A percentile compares a stretch with the other conserved stretches of the same genome.
These are phyloP conservation scores for Camelus bactrianus DNA, from an alignment of 2,113 vertebrate species.

Conservation along the genomic window DNA sequence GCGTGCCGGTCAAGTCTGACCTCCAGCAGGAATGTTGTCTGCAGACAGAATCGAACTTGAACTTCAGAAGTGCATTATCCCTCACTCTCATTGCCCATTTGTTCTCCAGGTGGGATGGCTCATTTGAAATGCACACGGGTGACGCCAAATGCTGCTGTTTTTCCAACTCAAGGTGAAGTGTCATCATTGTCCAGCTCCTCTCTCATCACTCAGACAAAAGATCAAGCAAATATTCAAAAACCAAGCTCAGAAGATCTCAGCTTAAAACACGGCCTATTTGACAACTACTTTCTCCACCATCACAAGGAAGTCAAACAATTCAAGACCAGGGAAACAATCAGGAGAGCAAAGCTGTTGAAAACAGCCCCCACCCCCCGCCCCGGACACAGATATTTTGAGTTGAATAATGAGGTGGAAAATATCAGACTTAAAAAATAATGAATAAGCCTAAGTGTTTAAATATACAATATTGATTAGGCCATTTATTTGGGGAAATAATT, in stretches of 20 bases:
- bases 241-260: constrained; percentile 67
- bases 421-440: constrained; percentile 29
- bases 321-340: constrained; percentile 47
- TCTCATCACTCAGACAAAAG: constrained; percentile 81
- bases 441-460: constrained; percentile 26
- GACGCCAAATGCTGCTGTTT: background rate
- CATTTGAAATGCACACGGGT: background rate
- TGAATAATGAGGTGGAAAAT: constrained; percentile 54
- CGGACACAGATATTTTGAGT: constrained; percentile 26
- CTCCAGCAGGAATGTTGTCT: background rate
- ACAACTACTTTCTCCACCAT: constrained; percentile 75
- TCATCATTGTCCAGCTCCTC: constrained; percentile 29
- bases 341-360: constrained; percentile 57
- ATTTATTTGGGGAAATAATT: constrained; percentile 84
- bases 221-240: constrained; percentile 73
- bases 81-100: background rate
- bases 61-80: constrained; percentile 63
- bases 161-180: background rate
- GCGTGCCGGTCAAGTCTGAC: background rate
- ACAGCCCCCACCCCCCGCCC: background rate
- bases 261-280: constrained; percentile 81
- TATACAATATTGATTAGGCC: constrained; percentile 69
- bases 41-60: constrained; percentile 39
- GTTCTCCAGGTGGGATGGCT: background rate
- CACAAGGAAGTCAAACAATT: constrained; percentile 79